Base-by-base conservation (phyloP, 2,797 vertebrate genomes). In the Mallotus villosus region DNA sequence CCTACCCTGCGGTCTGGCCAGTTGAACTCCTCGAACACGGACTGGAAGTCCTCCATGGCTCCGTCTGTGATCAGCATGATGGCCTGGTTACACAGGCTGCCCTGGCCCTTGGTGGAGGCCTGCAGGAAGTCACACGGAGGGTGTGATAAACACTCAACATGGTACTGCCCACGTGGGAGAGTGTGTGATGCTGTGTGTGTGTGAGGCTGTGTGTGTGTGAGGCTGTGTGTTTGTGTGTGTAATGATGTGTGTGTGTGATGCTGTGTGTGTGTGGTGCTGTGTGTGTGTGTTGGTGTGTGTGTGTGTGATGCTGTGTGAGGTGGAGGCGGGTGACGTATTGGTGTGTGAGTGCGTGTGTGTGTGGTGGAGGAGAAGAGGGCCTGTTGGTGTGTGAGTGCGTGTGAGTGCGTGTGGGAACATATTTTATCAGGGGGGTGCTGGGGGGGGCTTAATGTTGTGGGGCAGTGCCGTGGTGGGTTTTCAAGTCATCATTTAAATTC, bases 11-110 rank as follows among this genome's bases (percentile, higher is more conserved):
- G 93, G 27, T 97, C 96, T 0, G 97, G 98, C 96, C 96, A 97
- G 90, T 99, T 99, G 87, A 95, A 98, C 71, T 97, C 95, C 79
- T 98, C 91, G 74, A 99, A 97, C 62, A 99, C 95, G 0, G 93
- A 86, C 86, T 98, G 90, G 0, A 96, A 99, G 81, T 96, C 95
- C 84, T 99, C 97, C 93, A 98, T 95, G 0, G 97, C 98, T 57
- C 98, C 97, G 0, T 99, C 98, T 0, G 96, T 97, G 91, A 99
- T 97, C 85, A 99, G 92, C 98, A 99, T 99, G 92, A 99, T 97
- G 79, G 96, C 98, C 85, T 99, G 98, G 89, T 97, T 99, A 84
- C 98, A 99, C 89, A 98, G 92, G 73, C 97, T 97, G 76, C 98
- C 98, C 88, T 93, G 95, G 59, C 94, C 93, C 0, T 92, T 94